Percentiles rank a stretch among this genome's conserved stretches.
Conservation (phyloP, 2,797 vertebrate species). For the Emydoidea blandingii region DNA sequence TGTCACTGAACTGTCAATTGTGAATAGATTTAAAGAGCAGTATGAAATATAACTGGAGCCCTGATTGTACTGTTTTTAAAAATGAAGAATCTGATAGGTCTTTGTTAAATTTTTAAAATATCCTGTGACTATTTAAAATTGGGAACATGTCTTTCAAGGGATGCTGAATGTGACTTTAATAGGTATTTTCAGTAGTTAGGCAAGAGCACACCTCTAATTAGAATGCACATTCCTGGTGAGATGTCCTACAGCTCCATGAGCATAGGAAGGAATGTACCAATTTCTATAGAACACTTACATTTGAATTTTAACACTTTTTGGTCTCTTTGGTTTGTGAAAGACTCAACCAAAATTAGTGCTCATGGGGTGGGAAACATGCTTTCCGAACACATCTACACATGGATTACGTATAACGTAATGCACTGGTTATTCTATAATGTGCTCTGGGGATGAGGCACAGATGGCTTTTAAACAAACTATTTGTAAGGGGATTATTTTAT, state of each 20-base stretch:
- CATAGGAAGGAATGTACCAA: not conserved
- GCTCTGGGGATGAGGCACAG: not conserved
- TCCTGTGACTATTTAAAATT: not conserved
- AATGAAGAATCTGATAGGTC: not conserved
- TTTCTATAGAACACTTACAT: not conserved
- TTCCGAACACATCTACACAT: not conserved
- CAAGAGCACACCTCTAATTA: rapidly evolving
- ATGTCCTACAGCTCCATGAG: not conserved
- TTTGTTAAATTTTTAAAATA: conserved; percentile 16
- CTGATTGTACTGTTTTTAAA: not conserved
- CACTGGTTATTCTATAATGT: not conserved
- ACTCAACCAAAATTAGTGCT: not conserved
- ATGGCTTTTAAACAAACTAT: not conserved
- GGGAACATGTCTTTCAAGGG: not conserved
- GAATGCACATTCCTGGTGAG: rapidly evolving
- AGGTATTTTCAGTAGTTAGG: rapidly evolving
- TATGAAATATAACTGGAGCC: not conserved
- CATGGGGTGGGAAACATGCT: not conserved
- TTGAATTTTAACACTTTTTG: not conserved
- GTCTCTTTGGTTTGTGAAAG: not conserved
- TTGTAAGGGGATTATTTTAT: not conserved
- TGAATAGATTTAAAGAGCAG: not conserved
- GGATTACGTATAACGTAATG: not conserved
- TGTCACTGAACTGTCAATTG: not conserved
- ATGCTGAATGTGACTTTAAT: not conserved